These are phyloP conservation scores for Linurgus olivaceus DNA, from an alignment of 2,797 vertebrate genomes.

Conservation along the genomic window DNA sequence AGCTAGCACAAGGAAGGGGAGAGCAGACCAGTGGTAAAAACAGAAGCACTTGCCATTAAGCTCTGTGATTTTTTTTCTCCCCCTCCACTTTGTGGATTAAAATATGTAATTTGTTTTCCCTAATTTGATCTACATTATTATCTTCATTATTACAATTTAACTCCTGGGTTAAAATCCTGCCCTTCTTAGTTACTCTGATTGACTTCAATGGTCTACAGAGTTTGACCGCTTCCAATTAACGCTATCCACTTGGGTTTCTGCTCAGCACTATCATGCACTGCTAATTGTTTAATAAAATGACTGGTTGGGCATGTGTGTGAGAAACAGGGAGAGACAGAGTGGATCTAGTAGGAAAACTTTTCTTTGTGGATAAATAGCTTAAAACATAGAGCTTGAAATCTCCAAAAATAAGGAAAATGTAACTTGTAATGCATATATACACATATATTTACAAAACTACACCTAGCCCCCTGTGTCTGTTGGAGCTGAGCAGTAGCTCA, in stretches of 20 bases:
- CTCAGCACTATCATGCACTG: not conserved
- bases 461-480: slow-evolving; percentile 52
- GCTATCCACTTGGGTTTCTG: slow-evolving; percentile 28
- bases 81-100: slow-evolving; percentile 19
- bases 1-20: not conserved
- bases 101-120: slow-evolving; percentile 45
- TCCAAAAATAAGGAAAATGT: slow-evolving; percentile 43
- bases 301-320: not conserved
- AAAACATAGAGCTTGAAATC: not conserved
- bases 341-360: not conserved
- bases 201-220: slow-evolving; percentile 26
- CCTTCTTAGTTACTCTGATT: slow-evolving; percentile 34
- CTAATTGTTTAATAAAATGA: slow-evolving; percentile 41
- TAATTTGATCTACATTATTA: slow-evolving; percentile 37
- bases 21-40: not conserved
- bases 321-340: not conserved
- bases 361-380: not conserved
- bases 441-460: slow-evolving; percentile 63
- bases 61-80: not conserved
- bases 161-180: slow-evolving; percentile 53
- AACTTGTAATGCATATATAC: slow-evolving; percentile 54
- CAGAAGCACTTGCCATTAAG: not conserved
- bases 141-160: slow-evolving; percentile 54
- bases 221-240: slow-evolving; percentile 43
- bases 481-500: slow-evolving; percentile 61